Base-by-base conservation (phyloP, 2,888 invertebrate genomes). In the Netelia fuscicornis region DNA sequence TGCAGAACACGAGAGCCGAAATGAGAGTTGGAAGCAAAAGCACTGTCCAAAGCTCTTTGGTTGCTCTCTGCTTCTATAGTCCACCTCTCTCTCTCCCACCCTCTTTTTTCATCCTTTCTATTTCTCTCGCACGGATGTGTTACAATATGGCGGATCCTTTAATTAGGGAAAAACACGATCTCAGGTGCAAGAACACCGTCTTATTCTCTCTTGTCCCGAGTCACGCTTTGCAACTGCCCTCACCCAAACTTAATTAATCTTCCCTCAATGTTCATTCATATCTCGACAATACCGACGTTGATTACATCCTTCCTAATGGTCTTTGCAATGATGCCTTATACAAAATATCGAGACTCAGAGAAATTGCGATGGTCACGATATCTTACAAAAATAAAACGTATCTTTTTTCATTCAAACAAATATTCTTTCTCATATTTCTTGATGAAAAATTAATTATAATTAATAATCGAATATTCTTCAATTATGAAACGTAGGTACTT, bases 121-220 rank as follows among this genome's bases (percentile, higher is more conserved):
- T 62, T 9, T 62, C 62, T 42, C 48, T 2, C 17, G 13, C 42
- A 9, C n/a, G 60, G 20, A 62, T 78, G 71, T 68, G 60, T 78
- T 74, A 30, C 68, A 78, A 71, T 30, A 60, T 77, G 67, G 37
- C 37, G 37, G 37, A 37, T 37, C 23, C 78, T 83, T 83, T 78
- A 83, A 83, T 83, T 72, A 83, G 78, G 72, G 78, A 83, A 78
- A 67, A 83, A 72, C 83, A 74, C 77, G 72, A 78, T 83, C 67
- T 25, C 58, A 20, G 42, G 83, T 78, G 78, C 72, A 72, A 78
- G 77, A 82, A 67, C 44, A 52, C 42, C 23, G 30, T 68, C 81
- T 74, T 37, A 23, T 20, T 17, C 65, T 11, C 54, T 71, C n/a
- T 42, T 17, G 3, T n/a, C 48, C 23, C 23, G n/a, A 23, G 37